These are phyloP conservation scores for Paramuricea clavata DNA, from an alignment of 92 coral and sea anemone species.

Conservation along the genomic window DNA sequence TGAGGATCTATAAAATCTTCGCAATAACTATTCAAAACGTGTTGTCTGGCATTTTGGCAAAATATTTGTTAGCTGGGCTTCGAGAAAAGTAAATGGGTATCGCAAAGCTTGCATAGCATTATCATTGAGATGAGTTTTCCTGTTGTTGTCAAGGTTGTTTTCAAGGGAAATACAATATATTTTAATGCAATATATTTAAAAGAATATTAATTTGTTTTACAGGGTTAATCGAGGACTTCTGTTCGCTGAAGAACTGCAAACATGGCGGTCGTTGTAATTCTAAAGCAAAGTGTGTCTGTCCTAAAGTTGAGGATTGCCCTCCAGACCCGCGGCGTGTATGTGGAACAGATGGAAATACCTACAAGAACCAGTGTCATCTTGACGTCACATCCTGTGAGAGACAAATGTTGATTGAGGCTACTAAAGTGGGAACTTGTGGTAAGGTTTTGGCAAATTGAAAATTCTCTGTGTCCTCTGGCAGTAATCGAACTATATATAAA, in stretches of 20 bases:
- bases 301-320: conserved; percentile 73
- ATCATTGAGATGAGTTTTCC: no score
- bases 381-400: conserved; percentile 76
- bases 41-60: no score
- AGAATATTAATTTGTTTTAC: not conserved
- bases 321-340: conserved; percentile 78
- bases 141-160: no score
- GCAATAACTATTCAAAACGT: no score
- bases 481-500: no score
- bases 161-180: not conserved
- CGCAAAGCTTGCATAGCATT: no score
- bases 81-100: no score
- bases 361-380: conserved; percentile 83
- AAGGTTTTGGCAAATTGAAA: conserved; percentile 18
- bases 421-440: conserved; percentile 87
- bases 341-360: conserved; percentile 87
- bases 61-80: no score
- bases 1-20: no score
- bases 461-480: not conserved
- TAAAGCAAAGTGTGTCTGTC: conserved; percentile 82
- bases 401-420: conserved; percentile 56
- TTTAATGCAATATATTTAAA: not conserved
- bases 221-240: conserved; percentile 87
- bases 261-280: conserved; percentile 82
- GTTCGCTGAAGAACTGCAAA: conserved; percentile 81